These are phyloP conservation scores for Thryonomys swinderianus DNA, from an alignment of 2,113 vertebrate species.

Conservation along the genomic window DNA sequence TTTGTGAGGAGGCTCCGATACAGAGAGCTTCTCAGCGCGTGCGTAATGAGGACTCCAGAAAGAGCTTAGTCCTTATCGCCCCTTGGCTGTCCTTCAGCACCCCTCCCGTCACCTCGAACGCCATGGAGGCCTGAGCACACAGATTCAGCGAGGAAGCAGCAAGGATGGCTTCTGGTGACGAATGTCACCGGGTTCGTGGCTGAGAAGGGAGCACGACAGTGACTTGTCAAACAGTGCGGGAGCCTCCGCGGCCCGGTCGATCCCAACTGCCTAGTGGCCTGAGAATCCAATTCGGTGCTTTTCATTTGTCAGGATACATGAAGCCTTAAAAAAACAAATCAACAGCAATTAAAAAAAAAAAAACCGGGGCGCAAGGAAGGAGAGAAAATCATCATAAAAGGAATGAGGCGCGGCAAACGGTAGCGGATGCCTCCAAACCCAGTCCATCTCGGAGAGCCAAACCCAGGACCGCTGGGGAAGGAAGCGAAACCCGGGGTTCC, in stretches of 20 bases:
- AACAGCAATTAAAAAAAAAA: too few relatives aligned
- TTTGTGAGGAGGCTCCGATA: neutral
- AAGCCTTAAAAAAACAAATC: conserved; percentile 1
- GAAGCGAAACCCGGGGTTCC: neutral
- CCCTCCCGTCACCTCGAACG: neutral
- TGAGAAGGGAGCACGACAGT: neutral
- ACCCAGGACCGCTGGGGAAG: neutral
- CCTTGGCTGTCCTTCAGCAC: neutral
- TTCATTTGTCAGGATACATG: neutral
- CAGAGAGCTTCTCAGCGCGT: neutral
- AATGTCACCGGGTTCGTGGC: neutral
- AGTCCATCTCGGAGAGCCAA: neutral
- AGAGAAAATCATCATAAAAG: neutral
- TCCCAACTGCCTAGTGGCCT: neutral
- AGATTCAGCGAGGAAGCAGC: neutral
- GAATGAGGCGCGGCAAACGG: neutral
- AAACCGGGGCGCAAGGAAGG: neutral
- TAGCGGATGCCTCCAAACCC: neutral
- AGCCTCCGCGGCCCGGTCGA: neutral
- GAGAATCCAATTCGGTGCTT: neutral
- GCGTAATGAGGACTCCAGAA: neutral
- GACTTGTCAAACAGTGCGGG: neutral
- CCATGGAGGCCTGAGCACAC: neutral
- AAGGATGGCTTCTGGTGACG: neutral
- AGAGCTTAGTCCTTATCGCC: neutral